Evolutionary conservation across 2,113 vertebrate genomes (phyloP), one percentile per base, ranked within the genome.

Genomic region (Petroica traversi): DNA sequence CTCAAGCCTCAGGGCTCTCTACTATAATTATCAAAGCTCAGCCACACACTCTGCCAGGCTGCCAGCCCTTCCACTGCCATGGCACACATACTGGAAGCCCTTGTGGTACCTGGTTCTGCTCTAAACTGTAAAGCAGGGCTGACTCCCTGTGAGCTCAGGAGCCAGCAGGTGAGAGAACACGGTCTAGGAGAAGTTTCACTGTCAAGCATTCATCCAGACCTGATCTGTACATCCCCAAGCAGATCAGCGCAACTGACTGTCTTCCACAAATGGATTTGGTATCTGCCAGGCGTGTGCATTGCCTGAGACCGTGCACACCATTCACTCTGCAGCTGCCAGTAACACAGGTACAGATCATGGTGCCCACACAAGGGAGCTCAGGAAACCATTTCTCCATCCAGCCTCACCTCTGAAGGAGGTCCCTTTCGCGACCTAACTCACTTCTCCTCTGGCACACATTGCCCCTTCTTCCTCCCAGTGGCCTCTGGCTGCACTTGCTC

Each of bases 251-350:
- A 41, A 66, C 3, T 33, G 9, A 49, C 28, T 57, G 22, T 15
- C 34, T 94, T 63, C 77, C 57, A 58, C 77, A 40, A 68, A 80
- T 9, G 3, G 40, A 49, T 73, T 22, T 68, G 29, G 2, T 46
- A 26, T 46, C 68, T 69, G 41, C 54, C 14, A 43, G 26, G 29
- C 3, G 1, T 2, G 6, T 2, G 2, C 52, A 68, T 59, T 7
- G 1, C 17, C 40, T 59, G 26, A 24, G 25, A 68, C 38, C 0
- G 0, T 20, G 36, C 13, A 22, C 4, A 4, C 28, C 14, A 14
- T 46, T 78, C 48, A 67, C 40, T 20, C 52, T 12, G 13, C 61
- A 71, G 43, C 62, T 40, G n/a, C n/a, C 63, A 54, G 6, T 51
- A 29, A 46, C 48, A 26, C 2, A 10, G 26, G 51, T 45, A 29